These are phyloP conservation scores for Euwallacea similis DNA, from an alignment of 1,140 invertebrate species.

Conservation along the genomic window DNA sequence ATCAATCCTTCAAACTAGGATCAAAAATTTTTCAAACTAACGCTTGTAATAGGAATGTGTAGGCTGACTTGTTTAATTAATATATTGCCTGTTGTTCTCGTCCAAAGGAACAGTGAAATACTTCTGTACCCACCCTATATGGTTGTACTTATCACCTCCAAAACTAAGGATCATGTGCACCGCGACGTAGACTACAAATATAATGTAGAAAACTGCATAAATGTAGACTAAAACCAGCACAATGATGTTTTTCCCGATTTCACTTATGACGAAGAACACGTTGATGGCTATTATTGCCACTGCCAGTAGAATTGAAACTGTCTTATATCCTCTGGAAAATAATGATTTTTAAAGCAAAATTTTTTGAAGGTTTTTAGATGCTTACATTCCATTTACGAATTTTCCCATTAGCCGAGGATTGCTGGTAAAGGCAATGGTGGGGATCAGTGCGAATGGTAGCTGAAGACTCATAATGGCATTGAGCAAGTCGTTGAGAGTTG, in stretches of 20 bases:
- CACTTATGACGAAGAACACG: conserved; percentile 73
- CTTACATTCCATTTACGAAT: conserved; percentile 75
- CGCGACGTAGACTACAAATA: conserved; percentile 69
- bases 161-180: conserved; percentile 69
- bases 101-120: conserved; percentile 36
- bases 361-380: conserved; percentile 22
- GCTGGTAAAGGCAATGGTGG: conserved; percentile 86
- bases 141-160: conserved; percentile 55
- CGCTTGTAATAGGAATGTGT: too few species aligned
- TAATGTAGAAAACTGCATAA: conserved; percentile 64
- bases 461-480: conserved; percentile 90
- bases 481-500: conserved; percentile 85
- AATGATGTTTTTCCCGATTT: conserved; percentile 58
- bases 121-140: conserved; percentile 35
- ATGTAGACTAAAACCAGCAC: conserved; percentile 60
- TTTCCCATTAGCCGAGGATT: conserved; percentile 80
- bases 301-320: conserved; percentile 56
- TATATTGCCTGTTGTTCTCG: conserved; percentile 1
- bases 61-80: not conserved
- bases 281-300: conserved; percentile 77
- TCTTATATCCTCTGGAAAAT: conserved; percentile 29
- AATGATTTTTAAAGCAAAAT: not conserved
- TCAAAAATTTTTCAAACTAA: too few species aligned
- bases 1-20: too few species aligned
- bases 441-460: conserved; percentile 80